Evolutionary conservation across 2,888 invertebrate genomes (phyloP).

Genomic region (Mystacides longicornis): DNA sequence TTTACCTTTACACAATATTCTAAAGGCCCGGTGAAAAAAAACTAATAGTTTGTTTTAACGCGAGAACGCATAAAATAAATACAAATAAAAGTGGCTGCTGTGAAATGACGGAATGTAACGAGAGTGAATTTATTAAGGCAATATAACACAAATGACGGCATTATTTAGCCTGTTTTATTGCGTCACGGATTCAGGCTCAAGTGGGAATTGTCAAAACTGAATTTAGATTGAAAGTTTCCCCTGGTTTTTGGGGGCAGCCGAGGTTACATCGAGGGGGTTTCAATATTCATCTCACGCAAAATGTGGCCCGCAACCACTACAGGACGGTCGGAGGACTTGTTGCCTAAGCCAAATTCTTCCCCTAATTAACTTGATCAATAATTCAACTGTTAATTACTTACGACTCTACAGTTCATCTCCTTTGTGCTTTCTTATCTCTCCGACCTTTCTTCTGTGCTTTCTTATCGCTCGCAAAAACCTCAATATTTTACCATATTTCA

Average conservation of each 20-base stretch:
- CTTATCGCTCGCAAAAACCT: too few species aligned
- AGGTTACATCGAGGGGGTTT: slow-evolving; percentile 4
- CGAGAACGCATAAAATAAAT: too few species aligned
- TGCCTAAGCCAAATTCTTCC: neutral
- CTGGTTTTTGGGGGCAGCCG: slow-evolving; percentile 4
- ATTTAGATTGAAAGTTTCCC: slow-evolving; percentile 19
- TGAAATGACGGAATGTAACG: neutral
- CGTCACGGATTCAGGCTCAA: slow-evolving; percentile 16
- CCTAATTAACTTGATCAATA: neutral
- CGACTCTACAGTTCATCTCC: too few species aligned
- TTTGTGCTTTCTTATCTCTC: too few species aligned
- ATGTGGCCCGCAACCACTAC: slow-evolving; percentile 7
- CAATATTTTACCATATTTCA: too few species aligned
- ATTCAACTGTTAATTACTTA: too few species aligned
- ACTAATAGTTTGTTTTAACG: too few species aligned
- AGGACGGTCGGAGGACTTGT: neutral
- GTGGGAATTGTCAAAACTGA: slow-evolving; percentile 17
- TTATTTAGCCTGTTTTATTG: slow-evolving; percentile 15
- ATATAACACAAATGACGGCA: slow-evolving; percentile 18
- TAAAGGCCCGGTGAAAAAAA: too few species aligned
- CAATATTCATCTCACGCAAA: slow-evolving; percentile 20
- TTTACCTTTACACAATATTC: too few species aligned
- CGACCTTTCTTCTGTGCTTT: too few species aligned
- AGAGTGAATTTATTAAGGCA: slow-evolving; percentile 3
- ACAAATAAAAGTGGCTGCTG: neutral